A percentile compares a stretch with the other conserved stretches of the same genome.
These are phyloP conservation scores for Macropis europaea DNA, from an alignment of 2,888 invertebrate genomes.

Conservation along the genomic window DNA sequence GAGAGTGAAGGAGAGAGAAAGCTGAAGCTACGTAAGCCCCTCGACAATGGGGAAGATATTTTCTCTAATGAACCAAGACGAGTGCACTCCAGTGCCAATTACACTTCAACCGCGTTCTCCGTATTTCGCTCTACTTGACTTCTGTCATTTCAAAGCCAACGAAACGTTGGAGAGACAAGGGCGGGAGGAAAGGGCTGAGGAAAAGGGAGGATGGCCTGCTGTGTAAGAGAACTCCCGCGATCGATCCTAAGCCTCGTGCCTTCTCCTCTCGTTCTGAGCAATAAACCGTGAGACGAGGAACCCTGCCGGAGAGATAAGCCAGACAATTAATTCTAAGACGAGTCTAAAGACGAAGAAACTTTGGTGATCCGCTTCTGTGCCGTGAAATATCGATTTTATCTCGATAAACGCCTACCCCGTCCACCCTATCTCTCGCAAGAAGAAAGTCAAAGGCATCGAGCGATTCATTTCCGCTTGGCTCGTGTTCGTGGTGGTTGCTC, in stretches of 20 bases:
- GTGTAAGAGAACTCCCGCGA: slow-evolving; percentile 56
- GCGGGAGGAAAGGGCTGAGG: slow-evolving; percentile 21
- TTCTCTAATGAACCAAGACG: slow-evolving; percentile 80
- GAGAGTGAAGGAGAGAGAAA: slow-evolving; percentile 24
- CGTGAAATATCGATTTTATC: slow-evolving; percentile 52
- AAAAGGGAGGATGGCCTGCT: slow-evolving; percentile 33
- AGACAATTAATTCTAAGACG: slow-evolving; percentile 74
- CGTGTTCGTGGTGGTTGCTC: too few species aligned
- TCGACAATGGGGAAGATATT: slow-evolving; percentile 79
- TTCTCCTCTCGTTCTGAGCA: slow-evolving; percentile 55
- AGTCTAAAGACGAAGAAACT: slow-evolving; percentile 59
- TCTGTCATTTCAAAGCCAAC: slow-evolving; percentile 76
- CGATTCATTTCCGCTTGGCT: too few species aligned
- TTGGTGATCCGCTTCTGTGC: slow-evolving; percentile 53
- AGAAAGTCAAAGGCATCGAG: too few species aligned
- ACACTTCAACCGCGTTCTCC: slow-evolving; percentile 77
- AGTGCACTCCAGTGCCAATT: slow-evolving; percentile 80
- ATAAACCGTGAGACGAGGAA: slow-evolving; percentile 61
- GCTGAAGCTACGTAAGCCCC: slow-evolving; percentile 71
- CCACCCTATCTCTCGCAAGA: too few species aligned
- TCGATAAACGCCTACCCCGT: slow-evolving; percentile 34
- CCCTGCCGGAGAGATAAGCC: slow-evolving; percentile 72
- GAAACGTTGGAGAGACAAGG: slow-evolving; percentile 65
- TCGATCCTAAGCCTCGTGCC: slow-evolving; percentile 66
- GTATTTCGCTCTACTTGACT: slow-evolving; percentile 76